These are phyloP conservation scores for Muraenolepis orangiensis DNA, from an alignment of 2,797 vertebrate genomes.

Conservation along the genomic window DNA sequence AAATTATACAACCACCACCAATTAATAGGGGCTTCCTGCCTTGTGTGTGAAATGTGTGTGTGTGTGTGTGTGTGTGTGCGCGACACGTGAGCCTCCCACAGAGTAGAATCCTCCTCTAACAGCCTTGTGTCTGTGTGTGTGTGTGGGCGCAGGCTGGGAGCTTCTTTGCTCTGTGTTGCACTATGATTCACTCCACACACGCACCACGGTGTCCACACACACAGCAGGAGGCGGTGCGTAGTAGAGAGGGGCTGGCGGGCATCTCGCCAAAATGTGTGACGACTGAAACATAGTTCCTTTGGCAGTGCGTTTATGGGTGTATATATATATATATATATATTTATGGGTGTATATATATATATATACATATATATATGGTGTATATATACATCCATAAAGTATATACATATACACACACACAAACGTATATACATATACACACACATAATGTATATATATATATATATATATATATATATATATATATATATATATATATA, in stretches of 20 bases:
- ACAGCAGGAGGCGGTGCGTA: slow-evolving; percentile 59
- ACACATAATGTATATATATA: too few relatives aligned
- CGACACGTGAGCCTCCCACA: slow-evolving; percentile 14
- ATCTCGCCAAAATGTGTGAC: slow-evolving; percentile 20
- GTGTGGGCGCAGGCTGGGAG: slow-evolving; percentile 61
- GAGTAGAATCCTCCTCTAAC: slow-evolving; percentile 27
- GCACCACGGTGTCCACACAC: slow-evolving; percentile 58
- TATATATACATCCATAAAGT: too few relatives aligned
- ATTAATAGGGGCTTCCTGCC: slow-evolving; percentile 55
- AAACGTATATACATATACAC: not conserved
- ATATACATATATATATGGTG: too few relatives aligned
- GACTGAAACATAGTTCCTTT: slow-evolving; percentile 49
- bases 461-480: too few relatives aligned
- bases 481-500: too few relatives aligned
- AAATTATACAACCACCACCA: slow-evolving; percentile 13
- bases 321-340: not conserved
- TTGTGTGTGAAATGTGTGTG: slow-evolving; percentile 5
- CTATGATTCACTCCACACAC: slow-evolving; percentile 72
- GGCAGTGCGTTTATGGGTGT: not conserved
- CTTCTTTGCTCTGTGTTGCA: slow-evolving; percentile 55
- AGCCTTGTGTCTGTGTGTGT: slow-evolving; percentile 20
- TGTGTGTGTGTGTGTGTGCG: not conserved
- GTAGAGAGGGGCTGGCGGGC: slow-evolving; percentile 37
- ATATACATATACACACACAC: too few relatives aligned
- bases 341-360: too few relatives aligned